Conservation (phyloP, 2,113 vertebrate genomes). For the Chaetops frenatus region DNA sequence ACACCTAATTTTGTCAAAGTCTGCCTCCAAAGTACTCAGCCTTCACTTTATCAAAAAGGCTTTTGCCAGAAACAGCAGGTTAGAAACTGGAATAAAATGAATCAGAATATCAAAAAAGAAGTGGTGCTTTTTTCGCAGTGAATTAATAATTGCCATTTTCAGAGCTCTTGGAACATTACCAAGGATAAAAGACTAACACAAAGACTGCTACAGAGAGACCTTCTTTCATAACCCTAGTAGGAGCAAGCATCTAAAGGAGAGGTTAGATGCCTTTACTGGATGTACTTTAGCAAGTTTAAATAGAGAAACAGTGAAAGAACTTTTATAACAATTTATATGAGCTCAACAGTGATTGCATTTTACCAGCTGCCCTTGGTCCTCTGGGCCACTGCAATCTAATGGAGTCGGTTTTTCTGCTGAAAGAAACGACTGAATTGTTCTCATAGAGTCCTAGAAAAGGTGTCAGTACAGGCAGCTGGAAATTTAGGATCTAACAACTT, state of each 20-base stretch:
- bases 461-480: slow-evolving; percentile 38
- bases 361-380: slow-evolving; percentile 55
- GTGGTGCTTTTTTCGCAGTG: neutral
- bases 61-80: slow-evolving; percentile 54
- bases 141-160: slow-evolving; percentile 48
- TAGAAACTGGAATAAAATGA: slow-evolving; percentile 48
- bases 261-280: slow-evolving; percentile 13
- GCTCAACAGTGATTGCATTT: slow-evolving; percentile 33
- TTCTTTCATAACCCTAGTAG: slow-evolving; percentile 7
- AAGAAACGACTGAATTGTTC: slow-evolving; percentile 36
- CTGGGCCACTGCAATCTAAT: slow-evolving; percentile 18
- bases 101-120: neutral
- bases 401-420: slow-evolving; percentile 43
- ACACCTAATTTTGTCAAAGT: slow-evolving; percentile 46
- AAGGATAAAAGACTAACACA: slow-evolving; percentile 44
- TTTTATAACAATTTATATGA: slow-evolving; percentile 49
- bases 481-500: slow-evolving; percentile 58
- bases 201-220: slow-evolving; percentile 30
- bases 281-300: slow-evolving; percentile 14
- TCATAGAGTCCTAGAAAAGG: slow-evolving; percentile 43
- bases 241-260: neutral
- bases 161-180: neutral
- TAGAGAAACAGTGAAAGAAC: slow-evolving; percentile 31
- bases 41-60: slow-evolving; percentile 53
- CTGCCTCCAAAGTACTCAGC: neutral